These are phyloP conservation scores for Megalurothrips usitatus DNA, from an alignment of 2,888 invertebrate species.

Conservation along the genomic window DNA sequence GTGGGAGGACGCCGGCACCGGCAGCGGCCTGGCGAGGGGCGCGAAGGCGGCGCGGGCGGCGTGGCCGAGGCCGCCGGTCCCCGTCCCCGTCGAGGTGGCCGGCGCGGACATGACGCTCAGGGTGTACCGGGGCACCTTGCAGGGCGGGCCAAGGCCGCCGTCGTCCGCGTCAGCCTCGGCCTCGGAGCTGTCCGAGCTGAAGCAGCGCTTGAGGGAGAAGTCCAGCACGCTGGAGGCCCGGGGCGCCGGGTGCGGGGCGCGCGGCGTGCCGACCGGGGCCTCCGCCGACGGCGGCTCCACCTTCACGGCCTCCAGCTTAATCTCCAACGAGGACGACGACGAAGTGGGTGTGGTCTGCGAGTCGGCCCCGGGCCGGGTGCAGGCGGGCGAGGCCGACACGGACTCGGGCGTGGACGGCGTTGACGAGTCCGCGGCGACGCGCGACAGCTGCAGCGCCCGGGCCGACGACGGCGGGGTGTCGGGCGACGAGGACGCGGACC, in stretches of 20 bases:
- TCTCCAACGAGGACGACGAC: slow-evolving; percentile 23
- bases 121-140: slow-evolving; percentile 1
- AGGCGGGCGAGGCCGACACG: slow-evolving; percentile 29
- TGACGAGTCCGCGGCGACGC: slow-evolving; percentile 34
- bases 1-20: neutral
- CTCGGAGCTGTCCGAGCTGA: slow-evolving; percentile 24
- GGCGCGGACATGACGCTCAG: slow-evolving; percentile 15
- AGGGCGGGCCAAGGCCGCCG: neutral
- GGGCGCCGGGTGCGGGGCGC: slow-evolving; percentile 29
- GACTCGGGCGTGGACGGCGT: slow-evolving; percentile 33
- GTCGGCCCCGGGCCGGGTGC: slow-evolving; percentile 13
- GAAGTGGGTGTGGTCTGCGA: slow-evolving; percentile 7
- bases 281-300: slow-evolving; percentile 31
- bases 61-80: neutral
- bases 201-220: slow-evolving; percentile 19
- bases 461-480: slow-evolving; percentile 34
- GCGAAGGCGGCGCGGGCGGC: neutral
- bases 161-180: slow-evolving; percentile 23
- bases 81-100: neutral
- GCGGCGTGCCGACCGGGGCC: slow-evolving; percentile 7
- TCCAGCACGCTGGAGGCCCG: slow-evolving; percentile 28
- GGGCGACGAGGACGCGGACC: slow-evolving; percentile 31
- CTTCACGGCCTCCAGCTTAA: slow-evolving; percentile 22
- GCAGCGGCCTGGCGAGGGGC: neutral
- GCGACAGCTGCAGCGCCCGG: slow-evolving; percentile 30